Evolutionary conservation across 2,113 vertebrate species (phyloP).

Genomic region (Canis aureus): DNA sequence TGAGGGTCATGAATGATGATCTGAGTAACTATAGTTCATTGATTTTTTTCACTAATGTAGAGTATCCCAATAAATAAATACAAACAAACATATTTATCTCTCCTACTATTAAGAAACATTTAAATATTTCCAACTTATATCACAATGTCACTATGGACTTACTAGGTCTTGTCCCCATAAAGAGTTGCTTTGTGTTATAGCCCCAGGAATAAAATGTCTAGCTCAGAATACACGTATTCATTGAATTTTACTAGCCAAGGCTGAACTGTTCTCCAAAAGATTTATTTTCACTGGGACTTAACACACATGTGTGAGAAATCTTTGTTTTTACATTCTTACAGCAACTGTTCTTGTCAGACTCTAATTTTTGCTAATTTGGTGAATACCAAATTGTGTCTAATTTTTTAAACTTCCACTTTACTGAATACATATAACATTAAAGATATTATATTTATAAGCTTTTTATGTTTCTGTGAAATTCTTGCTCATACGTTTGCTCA

Average conservation of each 20-base stretch:
- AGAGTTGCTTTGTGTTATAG: neutral
- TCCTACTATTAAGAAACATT: neutral
- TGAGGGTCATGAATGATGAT: neutral
- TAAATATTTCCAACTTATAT: neutral
- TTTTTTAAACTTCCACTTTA: neutral
- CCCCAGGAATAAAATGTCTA: neutral
- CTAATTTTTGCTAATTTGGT: neutral
- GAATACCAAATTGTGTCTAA: neutral
- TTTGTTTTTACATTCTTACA: neutral
- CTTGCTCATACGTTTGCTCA: neutral
- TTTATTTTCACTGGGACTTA: neutral
- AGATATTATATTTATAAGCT: neutral
- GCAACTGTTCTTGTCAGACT: neutral
- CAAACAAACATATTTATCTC: neutral
- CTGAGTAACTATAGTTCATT: fast-evolving
- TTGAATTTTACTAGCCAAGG: neutral
- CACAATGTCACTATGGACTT: neutral
- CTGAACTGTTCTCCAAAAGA: neutral
- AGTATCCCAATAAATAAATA: neutral
- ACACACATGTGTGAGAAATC: neutral
- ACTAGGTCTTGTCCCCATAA: neutral
- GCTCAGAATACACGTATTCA: neutral
- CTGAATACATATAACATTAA: neutral
- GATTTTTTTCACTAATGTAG: neutral
- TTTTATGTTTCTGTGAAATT: slow-evolving; percentile 15